Evolutionary conservation across 2,888 invertebrate species (phyloP).

Genomic region (Gymnosoma rotundatum): DNA sequence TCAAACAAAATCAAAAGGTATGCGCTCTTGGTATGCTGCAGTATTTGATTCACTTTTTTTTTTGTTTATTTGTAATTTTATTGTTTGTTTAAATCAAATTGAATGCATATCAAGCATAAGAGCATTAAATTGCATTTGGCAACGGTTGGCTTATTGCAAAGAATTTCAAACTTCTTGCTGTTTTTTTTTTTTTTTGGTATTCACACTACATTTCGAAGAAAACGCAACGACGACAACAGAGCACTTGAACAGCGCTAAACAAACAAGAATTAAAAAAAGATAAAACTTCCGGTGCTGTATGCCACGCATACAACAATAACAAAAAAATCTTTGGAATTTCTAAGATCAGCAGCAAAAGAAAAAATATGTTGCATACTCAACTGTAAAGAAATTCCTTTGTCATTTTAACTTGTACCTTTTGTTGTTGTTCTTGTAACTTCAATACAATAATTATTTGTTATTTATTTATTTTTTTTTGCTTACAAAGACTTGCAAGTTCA

Average conservation of each 20-base stretch:
- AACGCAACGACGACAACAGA: slow-evolving; percentile 24
- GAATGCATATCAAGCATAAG: slow-evolving; percentile 50
- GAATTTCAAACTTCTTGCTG: slow-evolving; percentile 60
- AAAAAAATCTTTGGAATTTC: slow-evolving; percentile 66
- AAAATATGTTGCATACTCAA: slow-evolving; percentile 52
- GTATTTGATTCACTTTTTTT: slow-evolving; percentile 6
- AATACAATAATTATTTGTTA: slow-evolving; percentile 1
- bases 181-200: neutral
- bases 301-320: slow-evolving; percentile 21
- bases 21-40: slow-evolving; percentile 65
- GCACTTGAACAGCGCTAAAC: slow-evolving; percentile 33
- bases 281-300: slow-evolving; percentile 67
- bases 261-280: slow-evolving; percentile 12
- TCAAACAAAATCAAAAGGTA: slow-evolving; percentile 60
- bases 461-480: slow-evolving; percentile 9
- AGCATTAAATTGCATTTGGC: slow-evolving; percentile 67
- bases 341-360: slow-evolving; percentile 39
- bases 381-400: slow-evolving; percentile 52
- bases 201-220: slow-evolving; percentile 28
- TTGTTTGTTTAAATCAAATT: slow-evolving; percentile 47
- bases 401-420: slow-evolving; percentile 30
- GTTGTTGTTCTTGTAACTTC: slow-evolving; percentile 33
- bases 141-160: slow-evolving; percentile 64
- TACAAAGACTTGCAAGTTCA: slow-evolving; percentile 50
- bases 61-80: slow-evolving; percentile 27